Evolutionary conservation across 1,140 invertebrate species (phyloP), one percentile per base, ranked within the genome.

Genomic region (Venturia canescens): DNA sequence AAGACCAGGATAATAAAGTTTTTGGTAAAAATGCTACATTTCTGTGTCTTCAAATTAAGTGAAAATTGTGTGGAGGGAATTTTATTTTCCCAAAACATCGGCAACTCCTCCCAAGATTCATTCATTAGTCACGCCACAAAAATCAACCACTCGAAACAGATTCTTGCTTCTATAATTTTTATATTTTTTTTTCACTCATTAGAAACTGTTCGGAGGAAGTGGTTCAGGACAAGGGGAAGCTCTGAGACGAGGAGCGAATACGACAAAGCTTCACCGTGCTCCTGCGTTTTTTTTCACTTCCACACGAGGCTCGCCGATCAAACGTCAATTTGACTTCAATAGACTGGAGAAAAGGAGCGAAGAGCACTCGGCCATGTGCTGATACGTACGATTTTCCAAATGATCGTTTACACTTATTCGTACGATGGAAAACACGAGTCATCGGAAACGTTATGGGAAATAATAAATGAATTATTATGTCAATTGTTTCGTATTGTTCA

Each of bases 161-260:
- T 60, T 44, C 18, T 60, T 76, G 26, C 1, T 27, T 76, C 34
- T 34, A 53, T 63, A 53, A 11, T 78, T 78, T 70, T n/a, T 70
- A 26, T 72, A 48, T 48, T 15, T 79, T 15, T 79, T 18, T 69
- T 79, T 34, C 31, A n/a, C 7, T 48, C 18, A 69, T 67, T 79
- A 79, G 78, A 79, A 79, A 79, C 78, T 79, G 78, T 79, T 79
- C 78, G 63, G 78, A 79, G 78, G 78, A 79, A 26, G 78, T 79
- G 21, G 78, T 79, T 29, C 78, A 79, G 78, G 78, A 79, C 78
- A 79, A 79, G 66, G 66, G 66, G 63, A 70, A 79, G 78, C 78
- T 79, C 16, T 79, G 66, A 79, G 78, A 57, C 70, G 70, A 26
- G 38, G 70, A 72, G 23, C 34, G 44, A 9, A 44, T 72, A n/a